Base-by-base conservation (phyloP, 2,113 vertebrate genomes). In the Nerophis ophidion region DNA sequence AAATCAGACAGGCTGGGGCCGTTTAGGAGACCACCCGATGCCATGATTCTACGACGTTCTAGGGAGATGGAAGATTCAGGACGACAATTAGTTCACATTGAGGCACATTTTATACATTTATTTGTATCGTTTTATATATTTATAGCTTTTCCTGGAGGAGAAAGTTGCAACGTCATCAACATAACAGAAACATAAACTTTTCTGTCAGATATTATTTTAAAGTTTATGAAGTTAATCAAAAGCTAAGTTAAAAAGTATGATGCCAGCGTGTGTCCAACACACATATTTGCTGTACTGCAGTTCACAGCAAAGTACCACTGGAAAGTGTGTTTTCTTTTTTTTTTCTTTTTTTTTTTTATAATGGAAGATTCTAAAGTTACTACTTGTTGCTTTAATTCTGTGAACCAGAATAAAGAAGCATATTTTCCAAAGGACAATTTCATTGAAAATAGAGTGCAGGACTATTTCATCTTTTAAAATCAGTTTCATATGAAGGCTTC, bases 341-440 rank as follows among this genome's bases (percentile, higher is more conserved):
- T 2, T 2, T 26, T 26, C 19, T 26, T 40, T 40, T 40, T 44
- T 44, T 44, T 44, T 44, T 44, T 2, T 12, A 44, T 11, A 42
- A 42, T 44, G 12, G 10, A 44, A 6, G 40, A 44, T 12, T 44
- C 40, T 44, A 74, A 73, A 66, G 60, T 74, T 67, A 61, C 63
- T 66, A 53, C 48, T 53, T 60, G 73, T 76, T 74, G 61, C 76
- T 79, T 76, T 73, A 66, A 33, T 60, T 70, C 79, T 69, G 63
- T 57, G 61, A 65, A 73, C 68, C 64, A 72, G 71, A 69, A 46
- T 48, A 70, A 65, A 80, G 84, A 81, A 86, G 76, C 68, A 35
- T 66, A 77, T 80, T 86, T 85, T 89, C 72, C 81, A 80, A 75
- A 51, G 74, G 77, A 75, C 84, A 86, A 82, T 73, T 79, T 68